Evolutionary conservation across 2,888 invertebrate genomes (phyloP).

Genomic region (Cosmorhoe ocellata): DNA sequence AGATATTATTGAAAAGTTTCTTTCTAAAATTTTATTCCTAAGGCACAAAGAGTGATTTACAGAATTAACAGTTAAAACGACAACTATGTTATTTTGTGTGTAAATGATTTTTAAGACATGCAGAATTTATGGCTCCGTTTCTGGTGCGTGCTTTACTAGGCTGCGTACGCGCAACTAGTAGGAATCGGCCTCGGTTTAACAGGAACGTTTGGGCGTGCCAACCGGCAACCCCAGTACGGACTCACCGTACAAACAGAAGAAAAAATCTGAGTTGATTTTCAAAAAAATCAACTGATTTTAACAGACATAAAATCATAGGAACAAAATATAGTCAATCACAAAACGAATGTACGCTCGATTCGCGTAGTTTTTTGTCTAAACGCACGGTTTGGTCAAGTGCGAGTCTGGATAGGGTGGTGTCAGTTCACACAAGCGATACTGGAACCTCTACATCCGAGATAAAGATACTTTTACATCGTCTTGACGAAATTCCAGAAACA

Average conservation of each 20-base stretch:
- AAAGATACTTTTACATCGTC: conserved; percentile 6
- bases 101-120: too few species aligned
- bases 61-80: conserved; percentile 1
- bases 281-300: conserved; percentile 79
- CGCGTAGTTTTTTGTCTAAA: conserved; percentile 68
- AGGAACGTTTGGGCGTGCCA: conserved; percentile 62
- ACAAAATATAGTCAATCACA: conserved; percentile 81
- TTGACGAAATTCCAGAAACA: conserved; percentile 18
- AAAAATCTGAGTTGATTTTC: conserved; percentile 79
- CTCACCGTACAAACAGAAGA: conserved; percentile 44
- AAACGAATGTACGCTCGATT: conserved; percentile 71
- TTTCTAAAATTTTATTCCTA: neutral
- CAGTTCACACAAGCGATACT: conserved; percentile 48
- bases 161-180: conserved; percentile 37
- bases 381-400: conserved; percentile 80
- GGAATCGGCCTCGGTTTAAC: conserved; percentile 46
- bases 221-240: conserved; percentile 58
- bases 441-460: conserved; percentile 8
- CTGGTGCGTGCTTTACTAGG: neutral
- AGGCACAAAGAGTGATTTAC: neutral
- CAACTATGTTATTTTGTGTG: too few species aligned
- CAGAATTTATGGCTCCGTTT: neutral
- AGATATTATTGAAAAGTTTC: neutral
- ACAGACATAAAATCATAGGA: conserved; percentile 76
- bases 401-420: conserved; percentile 71